phyloP scores from a whole-genome alignment of 2,113 vertebrate species.

The Poecilia latipinna region DNA sequence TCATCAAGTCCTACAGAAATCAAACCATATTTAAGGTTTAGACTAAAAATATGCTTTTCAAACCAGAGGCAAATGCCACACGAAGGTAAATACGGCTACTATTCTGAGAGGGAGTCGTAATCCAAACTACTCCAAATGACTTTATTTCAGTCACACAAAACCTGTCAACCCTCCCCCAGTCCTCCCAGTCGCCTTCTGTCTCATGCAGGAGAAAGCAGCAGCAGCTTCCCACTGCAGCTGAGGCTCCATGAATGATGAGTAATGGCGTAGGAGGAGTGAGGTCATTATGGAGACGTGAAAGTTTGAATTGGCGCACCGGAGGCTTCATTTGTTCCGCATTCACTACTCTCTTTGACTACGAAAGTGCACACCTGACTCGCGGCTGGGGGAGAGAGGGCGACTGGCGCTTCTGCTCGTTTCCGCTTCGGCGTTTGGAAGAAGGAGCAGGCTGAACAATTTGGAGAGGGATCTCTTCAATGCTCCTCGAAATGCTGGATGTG shows the following conservation, averaged over 20 bases:
- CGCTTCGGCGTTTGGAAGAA: conserved; percentile 48
- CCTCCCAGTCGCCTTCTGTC: conserved; percentile 54
- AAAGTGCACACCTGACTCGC: conserved; percentile 73
- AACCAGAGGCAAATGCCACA: conserved; percentile 20
- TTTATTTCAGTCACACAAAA: conserved; percentile 42
- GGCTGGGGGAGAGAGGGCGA: conserved; percentile 20
- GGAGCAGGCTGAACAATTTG: conserved; percentile 51
- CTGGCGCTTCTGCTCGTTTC: conserved; percentile 53
- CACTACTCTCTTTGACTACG: conserved; percentile 69
- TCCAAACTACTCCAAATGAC: conserved; percentile 38
- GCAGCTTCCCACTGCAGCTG: conserved; percentile 42
- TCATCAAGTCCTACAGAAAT: conserved; percentile 29
- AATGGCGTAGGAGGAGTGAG: conserved; percentile 56
- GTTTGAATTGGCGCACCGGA: conserved; percentile 59
- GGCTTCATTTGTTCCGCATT: conserved; percentile 67
- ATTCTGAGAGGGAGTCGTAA: conserved; percentile 35
- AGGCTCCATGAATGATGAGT: conserved; percentile 59
- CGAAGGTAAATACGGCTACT: conserved; percentile 26
- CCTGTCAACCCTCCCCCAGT: conserved; percentile 3
- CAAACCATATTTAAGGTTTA: conserved; percentile 42
- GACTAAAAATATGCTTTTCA: conserved; percentile 32
- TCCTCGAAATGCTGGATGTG: conserved; percentile 25
- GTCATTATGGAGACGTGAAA: conserved; percentile 62
- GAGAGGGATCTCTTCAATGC: conserved; percentile 36
- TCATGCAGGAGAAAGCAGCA: conserved; percentile 16